phyloP scores from a whole-genome alignment of 2,888 invertebrate species.

The Tortrix viridana region DNA sequence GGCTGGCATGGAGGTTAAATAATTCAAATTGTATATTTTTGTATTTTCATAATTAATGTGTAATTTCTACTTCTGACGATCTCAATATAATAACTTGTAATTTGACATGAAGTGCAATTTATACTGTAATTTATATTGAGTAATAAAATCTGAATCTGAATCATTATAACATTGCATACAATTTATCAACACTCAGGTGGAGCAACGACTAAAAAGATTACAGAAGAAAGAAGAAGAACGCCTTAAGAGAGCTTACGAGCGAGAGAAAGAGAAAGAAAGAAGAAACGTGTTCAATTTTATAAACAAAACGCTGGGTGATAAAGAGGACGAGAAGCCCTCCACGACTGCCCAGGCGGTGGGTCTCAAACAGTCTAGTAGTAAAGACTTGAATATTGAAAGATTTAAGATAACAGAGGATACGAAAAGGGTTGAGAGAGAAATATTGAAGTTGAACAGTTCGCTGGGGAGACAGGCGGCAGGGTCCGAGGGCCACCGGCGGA shows the following conservation, averaged over 20 bases:
- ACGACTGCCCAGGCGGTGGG: slow-evolving; percentile 51
- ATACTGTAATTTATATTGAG: too few relatives aligned
- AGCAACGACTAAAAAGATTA: slow-evolving; percentile 86
- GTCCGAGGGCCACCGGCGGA: slow-evolving; percentile 85
- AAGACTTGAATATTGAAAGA: slow-evolving; percentile 89
- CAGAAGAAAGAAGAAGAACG: slow-evolving; percentile 86
- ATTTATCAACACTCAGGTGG: slow-evolving; percentile 66
- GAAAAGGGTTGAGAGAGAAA: slow-evolving; percentile 86
- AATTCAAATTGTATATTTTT: too few relatives aligned
- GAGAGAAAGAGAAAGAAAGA: slow-evolving; percentile 84
- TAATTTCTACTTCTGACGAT: too few relatives aligned
- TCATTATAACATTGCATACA: too few relatives aligned
- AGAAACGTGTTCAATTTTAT: slow-evolving; percentile 91
- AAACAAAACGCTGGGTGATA: slow-evolving; percentile 85
- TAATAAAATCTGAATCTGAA: too few relatives aligned
- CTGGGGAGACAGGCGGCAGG: slow-evolving; percentile 85
- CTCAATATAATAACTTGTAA: too few relatives aligned
- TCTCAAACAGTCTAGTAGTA: slow-evolving; percentile 83
- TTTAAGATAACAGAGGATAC: slow-evolving; percentile 90
- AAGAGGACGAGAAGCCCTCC: slow-evolving; percentile 47
- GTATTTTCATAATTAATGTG: too few relatives aligned
- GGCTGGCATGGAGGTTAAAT: too few relatives aligned
- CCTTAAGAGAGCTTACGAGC: slow-evolving; percentile 86
- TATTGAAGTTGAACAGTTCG: slow-evolving; percentile 86
- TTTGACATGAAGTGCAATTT: too few relatives aligned